phyloP scores from a whole-genome alignment of 2,113 vertebrate species.

The Microcebus murinus region DNA sequence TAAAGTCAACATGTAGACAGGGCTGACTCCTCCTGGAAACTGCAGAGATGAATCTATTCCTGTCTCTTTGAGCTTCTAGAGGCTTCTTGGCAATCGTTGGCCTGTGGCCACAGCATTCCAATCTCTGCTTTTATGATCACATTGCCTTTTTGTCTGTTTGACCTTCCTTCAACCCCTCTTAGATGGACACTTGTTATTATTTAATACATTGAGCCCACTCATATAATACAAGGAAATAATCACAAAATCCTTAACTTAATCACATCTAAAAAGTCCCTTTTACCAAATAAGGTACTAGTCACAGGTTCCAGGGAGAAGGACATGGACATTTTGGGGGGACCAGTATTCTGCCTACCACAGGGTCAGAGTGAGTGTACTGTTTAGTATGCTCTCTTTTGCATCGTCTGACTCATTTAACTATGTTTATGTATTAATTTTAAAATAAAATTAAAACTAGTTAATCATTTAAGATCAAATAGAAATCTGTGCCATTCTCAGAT shows the following conservation, averaged over 20 bases:
- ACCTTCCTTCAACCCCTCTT: background rate
- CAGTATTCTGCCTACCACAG: background rate
- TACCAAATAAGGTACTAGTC: background rate
- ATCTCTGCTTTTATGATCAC: background rate
- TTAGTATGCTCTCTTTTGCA: background rate
- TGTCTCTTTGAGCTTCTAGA: background rate
- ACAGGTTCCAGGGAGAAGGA: background rate
- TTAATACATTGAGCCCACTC: background rate
- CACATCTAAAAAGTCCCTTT: background rate
- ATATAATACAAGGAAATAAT: background rate
- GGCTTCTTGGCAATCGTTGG: background rate
- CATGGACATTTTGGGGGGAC: background rate
- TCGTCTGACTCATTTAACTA: background rate
- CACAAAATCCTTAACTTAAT: background rate
- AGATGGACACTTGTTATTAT: background rate
- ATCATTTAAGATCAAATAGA: background rate
- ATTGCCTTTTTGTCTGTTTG: background rate
- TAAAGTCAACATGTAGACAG: background rate
- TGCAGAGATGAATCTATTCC: background rate
- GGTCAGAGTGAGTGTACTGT: background rate
- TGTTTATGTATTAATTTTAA: background rate
- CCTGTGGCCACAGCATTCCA: background rate
- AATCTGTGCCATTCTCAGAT: background rate
- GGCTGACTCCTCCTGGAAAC: background rate
- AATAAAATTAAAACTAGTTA: background rate